phyloP scores from a whole-genome alignment of 2,797 vertebrate species.

The Pipistrellus kuhlii region DNA sequence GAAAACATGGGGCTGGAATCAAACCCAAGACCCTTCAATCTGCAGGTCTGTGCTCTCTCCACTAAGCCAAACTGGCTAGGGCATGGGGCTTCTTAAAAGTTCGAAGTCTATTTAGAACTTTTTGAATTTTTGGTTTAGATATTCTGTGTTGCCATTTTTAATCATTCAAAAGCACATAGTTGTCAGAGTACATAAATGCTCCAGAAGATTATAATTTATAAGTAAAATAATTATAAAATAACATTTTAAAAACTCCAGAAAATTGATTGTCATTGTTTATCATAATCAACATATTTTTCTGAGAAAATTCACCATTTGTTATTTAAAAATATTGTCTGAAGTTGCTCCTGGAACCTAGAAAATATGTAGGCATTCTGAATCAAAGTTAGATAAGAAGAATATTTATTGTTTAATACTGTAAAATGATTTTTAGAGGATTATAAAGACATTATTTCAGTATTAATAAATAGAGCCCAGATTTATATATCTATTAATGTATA shows the following conservation, averaged over 20 bases:
- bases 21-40: no score
- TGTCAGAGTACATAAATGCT: not conserved
- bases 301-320: not conserved
- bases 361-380: not conserved
- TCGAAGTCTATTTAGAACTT: not conserved
- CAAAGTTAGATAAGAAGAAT: not conserved
- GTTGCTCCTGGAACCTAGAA: not conserved
- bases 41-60: no score
- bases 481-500: not conserved
- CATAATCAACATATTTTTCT: not conserved
- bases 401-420: not conserved
- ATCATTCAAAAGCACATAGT: not conserved
- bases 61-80: no score
- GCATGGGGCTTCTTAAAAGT: not conserved
- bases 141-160: not conserved
- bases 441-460: constrained; percentile 23
- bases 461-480: not conserved
- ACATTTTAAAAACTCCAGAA: not conserved
- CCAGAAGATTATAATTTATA: not conserved
- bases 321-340: not conserved
- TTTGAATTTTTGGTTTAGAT: not conserved
- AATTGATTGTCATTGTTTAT: not conserved
- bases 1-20: not conserved
- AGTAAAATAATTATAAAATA: constrained; percentile 42
- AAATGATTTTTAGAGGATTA: not conserved